Evolutionary conservation across 2,888 invertebrate species (phyloP).

Genomic region (Pandemis corylana): DNA sequence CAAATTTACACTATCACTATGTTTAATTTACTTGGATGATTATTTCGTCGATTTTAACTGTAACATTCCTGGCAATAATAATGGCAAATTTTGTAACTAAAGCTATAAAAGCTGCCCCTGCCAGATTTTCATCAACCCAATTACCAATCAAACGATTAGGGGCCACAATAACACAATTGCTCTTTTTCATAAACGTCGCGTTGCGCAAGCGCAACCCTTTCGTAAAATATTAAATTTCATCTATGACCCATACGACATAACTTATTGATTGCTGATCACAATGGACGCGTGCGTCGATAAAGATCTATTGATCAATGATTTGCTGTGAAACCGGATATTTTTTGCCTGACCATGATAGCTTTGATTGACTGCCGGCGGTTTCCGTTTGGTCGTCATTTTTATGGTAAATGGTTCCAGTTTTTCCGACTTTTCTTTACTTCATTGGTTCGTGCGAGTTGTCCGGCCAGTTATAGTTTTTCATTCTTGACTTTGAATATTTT

Average conservation of each 20-base stretch:
- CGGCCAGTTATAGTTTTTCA: slow-evolving; percentile 7
- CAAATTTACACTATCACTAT: no score
- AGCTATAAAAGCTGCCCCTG: slow-evolving; percentile 38
- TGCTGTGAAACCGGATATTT: slow-evolving; percentile 64
- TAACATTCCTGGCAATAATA: slow-evolving; percentile 17
- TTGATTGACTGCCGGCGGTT: slow-evolving; percentile 34
- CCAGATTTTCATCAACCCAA: slow-evolving; percentile 44
- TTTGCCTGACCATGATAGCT: slow-evolving; percentile 62
- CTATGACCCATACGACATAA: slow-evolving; percentile 62
- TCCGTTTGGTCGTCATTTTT: slow-evolving; percentile 34
- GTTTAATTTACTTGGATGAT: no score
- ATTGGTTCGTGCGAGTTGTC: slow-evolving; percentile 21
- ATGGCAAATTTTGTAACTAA: slow-evolving; percentile 37
- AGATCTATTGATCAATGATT: slow-evolving; percentile 67
- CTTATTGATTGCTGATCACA: slow-evolving; percentile 65
- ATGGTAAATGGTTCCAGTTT: slow-evolving; percentile 32
- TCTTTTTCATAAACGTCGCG: slow-evolving; percentile 51
- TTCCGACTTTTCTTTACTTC: slow-evolving; percentile 32
- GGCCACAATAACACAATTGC: slow-evolving; percentile 61
- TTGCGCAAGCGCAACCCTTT: slow-evolving; percentile 58
- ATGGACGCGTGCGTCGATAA: slow-evolving; percentile 64
- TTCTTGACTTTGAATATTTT: background rate
- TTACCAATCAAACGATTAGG: slow-evolving; percentile 52
- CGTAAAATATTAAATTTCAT: slow-evolving; percentile 76
- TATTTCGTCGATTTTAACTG: background rate